phyloP scores from a whole-genome alignment of 2,797 vertebrate species.

The Cottoperca gobio region DNA sequence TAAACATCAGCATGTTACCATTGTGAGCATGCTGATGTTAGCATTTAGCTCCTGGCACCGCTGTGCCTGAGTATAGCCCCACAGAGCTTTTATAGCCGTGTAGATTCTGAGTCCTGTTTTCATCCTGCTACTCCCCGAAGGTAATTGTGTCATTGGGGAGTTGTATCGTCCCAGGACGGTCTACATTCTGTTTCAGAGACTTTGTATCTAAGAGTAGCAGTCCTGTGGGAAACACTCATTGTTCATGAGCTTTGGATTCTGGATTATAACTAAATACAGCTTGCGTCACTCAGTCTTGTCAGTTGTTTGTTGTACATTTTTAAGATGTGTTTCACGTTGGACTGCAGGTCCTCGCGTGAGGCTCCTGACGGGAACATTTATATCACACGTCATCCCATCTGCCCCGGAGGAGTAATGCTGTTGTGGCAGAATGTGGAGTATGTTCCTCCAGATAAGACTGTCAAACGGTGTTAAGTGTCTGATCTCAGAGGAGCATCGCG shows the following conservation, averaged over 20 bases:
- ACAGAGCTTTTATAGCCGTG: not conserved
- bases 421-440: conserved; percentile 59
- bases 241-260: not conserved
- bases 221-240: not conserved
- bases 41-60: too few relatives aligned
- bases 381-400: conserved; percentile 38
- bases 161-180: not conserved
- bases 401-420: conserved; percentile 37
- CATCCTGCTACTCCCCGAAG: not conserved
- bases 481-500: conserved; percentile 47
- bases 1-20: too few relatives aligned
- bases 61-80: not conserved
- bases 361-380: conserved; percentile 34
- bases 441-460: conserved; percentile 54
- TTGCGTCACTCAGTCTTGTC: too few relatives aligned
- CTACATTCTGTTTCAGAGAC: not conserved
- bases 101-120: not conserved
- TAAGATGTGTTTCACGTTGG: not conserved
- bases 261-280: not conserved
- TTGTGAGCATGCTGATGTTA: too few relatives aligned
- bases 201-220: not conserved
- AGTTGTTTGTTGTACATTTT: not conserved
- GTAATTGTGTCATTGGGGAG: not conserved
- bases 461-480: conserved; percentile 54
- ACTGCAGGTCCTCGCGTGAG: conserved; percentile 35